phyloP scores from a whole-genome alignment of 2,888 invertebrate species.

The Ophion costatus region DNA sequence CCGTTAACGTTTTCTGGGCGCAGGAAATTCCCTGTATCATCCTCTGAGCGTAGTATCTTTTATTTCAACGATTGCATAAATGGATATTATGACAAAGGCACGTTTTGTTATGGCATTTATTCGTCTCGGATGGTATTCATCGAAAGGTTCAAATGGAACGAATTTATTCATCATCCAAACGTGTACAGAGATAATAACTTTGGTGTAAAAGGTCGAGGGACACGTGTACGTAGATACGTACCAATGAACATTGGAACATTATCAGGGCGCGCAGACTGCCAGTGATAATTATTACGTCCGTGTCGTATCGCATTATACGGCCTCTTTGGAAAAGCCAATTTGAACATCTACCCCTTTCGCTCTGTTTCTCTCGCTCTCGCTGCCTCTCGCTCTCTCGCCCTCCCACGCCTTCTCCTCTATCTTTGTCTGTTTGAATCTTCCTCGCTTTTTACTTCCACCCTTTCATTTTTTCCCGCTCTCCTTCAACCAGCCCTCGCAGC shows the following conservation, averaged over 20 bases:
- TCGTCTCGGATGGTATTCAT: slow-evolving; percentile 19
- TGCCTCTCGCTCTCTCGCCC: not conserved
- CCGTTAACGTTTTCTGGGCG: no score
- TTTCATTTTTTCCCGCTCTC: slow-evolving; percentile 48
- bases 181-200: slow-evolving; percentile 34
- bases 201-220: slow-evolving; percentile 42
- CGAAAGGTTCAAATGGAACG: slow-evolving; percentile 37
- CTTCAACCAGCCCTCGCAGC: slow-evolving; percentile 43
- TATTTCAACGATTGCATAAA: not conserved
- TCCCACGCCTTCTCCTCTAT: slow-evolving; percentile 35
- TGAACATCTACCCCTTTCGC: slow-evolving; percentile 39
- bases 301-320: slow-evolving; percentile 78
- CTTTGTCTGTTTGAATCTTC: slow-evolving; percentile 30
- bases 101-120: not conserved
- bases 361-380: slow-evolving; percentile 33
- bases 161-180: slow-evolving; percentile 52
- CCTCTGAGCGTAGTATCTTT: not conserved
- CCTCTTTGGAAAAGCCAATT: slow-evolving; percentile 75
- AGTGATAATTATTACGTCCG: slow-evolving; percentile 79
- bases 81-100: not conserved
- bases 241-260: slow-evolving; percentile 39
- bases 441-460: slow-evolving; percentile 40
- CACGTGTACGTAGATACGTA: slow-evolving; percentile 1
- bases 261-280: slow-evolving; percentile 61
- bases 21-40: not conserved